Percentiles rank a stretch among this genome's conserved stretches.
phyloP scores from a whole-genome alignment of 2,888 invertebrate species.

The Orthonychiurus folsomi region DNA sequence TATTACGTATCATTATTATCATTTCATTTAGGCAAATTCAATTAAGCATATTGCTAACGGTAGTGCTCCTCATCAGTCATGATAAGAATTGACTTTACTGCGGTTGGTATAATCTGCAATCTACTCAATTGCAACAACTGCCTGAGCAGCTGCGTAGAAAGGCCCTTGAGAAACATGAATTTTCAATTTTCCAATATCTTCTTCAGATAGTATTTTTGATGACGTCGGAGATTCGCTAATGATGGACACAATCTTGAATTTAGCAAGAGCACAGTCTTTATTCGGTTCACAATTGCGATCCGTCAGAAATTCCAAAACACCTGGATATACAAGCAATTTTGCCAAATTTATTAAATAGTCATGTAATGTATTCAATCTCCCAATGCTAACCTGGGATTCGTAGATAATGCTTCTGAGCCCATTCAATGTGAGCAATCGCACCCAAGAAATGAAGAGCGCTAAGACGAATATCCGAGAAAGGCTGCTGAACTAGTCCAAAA shows the following conservation, averaged over 20 bases:
- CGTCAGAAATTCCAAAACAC: conserved; percentile 47
- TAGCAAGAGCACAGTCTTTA: conserved; percentile 46
- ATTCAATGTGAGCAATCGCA: conserved; percentile 34
- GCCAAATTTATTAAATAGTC: not conserved
- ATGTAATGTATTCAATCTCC: no score
- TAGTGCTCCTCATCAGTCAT: no score
- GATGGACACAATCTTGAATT: conserved; percentile 44
- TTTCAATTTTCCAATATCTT: conserved; percentile 43
- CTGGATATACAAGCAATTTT: conserved; percentile 38
- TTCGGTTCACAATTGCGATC: conserved; percentile 46
- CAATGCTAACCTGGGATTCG: conserved; percentile 28
- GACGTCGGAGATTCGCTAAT: conserved; percentile 42
- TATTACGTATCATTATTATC: no score
- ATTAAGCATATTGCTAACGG: no score
- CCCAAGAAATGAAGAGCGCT: conserved; percentile 34
- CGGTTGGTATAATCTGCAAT: no score
- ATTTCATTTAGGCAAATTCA: no score
- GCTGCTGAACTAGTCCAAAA: conserved; percentile 37
- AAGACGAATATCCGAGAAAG: conserved; percentile 38
- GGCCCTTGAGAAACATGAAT: conserved; percentile 46
- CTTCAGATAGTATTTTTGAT: conserved; percentile 43
- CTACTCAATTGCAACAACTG: conserved; percentile 45
- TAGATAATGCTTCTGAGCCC: conserved; percentile 39
- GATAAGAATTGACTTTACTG: no score
- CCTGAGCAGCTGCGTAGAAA: conserved; percentile 44